A percentile compares a stretch with the other conserved stretches of the same genome.
Conservation (phyloP, 37 sponge, comb jelly and placozoan genomes). For the Axinella damicornis region DNA sequence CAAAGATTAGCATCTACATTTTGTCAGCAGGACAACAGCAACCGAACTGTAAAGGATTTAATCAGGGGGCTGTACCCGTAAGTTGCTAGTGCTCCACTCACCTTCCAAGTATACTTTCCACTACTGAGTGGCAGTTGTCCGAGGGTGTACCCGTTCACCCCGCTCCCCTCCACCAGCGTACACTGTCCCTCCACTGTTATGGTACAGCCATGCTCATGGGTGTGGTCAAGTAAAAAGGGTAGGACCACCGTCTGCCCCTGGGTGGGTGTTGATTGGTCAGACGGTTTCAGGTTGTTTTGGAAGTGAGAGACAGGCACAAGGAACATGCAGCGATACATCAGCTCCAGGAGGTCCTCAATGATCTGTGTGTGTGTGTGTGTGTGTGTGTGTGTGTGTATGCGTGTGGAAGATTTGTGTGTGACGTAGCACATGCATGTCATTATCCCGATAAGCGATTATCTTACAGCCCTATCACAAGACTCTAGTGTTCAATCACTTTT, state of each 20-base stretch:
- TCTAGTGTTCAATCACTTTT: no score
- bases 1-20: no score
- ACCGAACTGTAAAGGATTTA: no score
- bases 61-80: no score
- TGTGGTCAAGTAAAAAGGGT: slow-evolving; percentile 8
- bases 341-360: slow-evolving; percentile 36
- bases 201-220: slow-evolving; percentile 7
- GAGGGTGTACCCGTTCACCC: slow-evolving; percentile 13
- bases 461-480: no score
- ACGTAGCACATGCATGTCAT: not conserved
- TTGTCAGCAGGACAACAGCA: no score
- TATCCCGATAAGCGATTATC: not conserved
- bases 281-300: not conserved
- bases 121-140: slow-evolving; percentile 12
- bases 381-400: not conserved
- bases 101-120: slow-evolving; percentile 65
- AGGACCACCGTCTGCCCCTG: not conserved
- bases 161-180: not conserved
- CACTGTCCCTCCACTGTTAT: slow-evolving; percentile 6
- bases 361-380: slow-evolving; percentile 16
- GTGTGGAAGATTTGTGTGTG: no score
- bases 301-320: slow-evolving; percentile 14
- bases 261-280: not conserved
- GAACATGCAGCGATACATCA: slow-evolving; percentile 64
- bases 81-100: no score